Evolutionary conservation across 2,797 vertebrate species (phyloP).

Genomic region (Falco peregrinus): DNA sequence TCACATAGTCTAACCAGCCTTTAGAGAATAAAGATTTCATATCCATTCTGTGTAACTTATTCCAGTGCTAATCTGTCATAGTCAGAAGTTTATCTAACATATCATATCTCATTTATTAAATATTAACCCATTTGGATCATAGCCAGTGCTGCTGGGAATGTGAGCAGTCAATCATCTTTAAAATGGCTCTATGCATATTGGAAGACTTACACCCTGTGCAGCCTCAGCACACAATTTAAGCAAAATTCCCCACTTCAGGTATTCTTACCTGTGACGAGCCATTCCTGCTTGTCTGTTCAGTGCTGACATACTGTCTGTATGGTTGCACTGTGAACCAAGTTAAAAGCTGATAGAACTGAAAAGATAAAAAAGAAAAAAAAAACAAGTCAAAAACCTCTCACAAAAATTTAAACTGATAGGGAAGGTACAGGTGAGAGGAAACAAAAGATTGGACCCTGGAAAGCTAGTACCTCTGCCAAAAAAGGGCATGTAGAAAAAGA

Average conservation of each 20-base stretch:
- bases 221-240: background rate
- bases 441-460: background rate
- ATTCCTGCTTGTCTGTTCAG: background rate
- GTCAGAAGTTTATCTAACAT: background rate
- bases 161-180: background rate
- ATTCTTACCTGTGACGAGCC: background rate
- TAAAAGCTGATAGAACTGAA: background rate
- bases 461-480: background rate
- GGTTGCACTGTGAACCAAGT: background rate
- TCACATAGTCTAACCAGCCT: background rate
- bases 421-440: background rate
- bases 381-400: accelerated
- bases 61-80: background rate
- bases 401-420: background rate
- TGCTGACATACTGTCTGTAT: background rate
- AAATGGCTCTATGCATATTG: background rate
- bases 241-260: background rate
- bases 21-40: background rate
- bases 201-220: background rate
- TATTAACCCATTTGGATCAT: background rate
- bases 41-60: background rate
- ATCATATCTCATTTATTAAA: background rate
- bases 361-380: too few relatives aligned
- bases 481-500: background rate
- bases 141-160: background rate